phyloP scores from a whole-genome alignment of 1,140 invertebrate species.

The Heliconius hewitsoni region DNA sequence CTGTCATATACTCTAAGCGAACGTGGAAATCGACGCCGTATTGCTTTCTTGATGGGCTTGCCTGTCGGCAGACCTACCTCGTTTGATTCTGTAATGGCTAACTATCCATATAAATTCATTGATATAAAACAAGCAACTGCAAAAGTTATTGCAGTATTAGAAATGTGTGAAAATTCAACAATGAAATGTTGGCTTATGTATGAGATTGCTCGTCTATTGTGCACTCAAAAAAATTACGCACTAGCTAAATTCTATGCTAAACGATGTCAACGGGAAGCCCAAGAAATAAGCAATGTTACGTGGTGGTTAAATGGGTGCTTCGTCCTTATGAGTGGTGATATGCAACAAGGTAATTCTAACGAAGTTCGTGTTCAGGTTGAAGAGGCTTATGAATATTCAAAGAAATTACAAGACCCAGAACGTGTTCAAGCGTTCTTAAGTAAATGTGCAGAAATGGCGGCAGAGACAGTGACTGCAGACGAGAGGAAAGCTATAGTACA shows the following conservation, averaged over 20 bases:
- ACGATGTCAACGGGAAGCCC: constrained; percentile 78
- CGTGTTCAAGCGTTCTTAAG: constrained; percentile 64
- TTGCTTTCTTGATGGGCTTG: constrained; percentile 73
- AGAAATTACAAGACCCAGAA: constrained; percentile 68
- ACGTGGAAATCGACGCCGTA: constrained; percentile 66
- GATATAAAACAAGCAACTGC: constrained; percentile 68
- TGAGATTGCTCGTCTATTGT: constrained; percentile 76
- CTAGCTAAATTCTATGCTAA: constrained; percentile 81
- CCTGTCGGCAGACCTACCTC: constrained; percentile 64
- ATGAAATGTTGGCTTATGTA: constrained; percentile 81
- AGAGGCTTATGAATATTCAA: constrained; percentile 70
- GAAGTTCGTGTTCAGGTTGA: constrained; percentile 76
- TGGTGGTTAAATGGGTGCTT: constrained; percentile 81
- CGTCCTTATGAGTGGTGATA: constrained; percentile 77
- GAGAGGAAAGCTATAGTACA: constrained; percentile 66
- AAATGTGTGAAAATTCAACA: constrained; percentile 74
- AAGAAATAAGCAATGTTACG: constrained; percentile 63
- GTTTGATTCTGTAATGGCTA: constrained; percentile 74
- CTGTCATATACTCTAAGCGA: constrained; percentile 73
- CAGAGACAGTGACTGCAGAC: constrained; percentile 58
- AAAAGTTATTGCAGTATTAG: constrained; percentile 59
- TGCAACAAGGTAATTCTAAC: constrained; percentile 80
- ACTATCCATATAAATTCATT: constrained; percentile 73
- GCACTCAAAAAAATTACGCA: constrained; percentile 79
- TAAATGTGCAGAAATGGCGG: constrained; percentile 68